Base-by-base conservation (phyloP, 2,888 invertebrate species). In the Sipha maydis region DNA sequence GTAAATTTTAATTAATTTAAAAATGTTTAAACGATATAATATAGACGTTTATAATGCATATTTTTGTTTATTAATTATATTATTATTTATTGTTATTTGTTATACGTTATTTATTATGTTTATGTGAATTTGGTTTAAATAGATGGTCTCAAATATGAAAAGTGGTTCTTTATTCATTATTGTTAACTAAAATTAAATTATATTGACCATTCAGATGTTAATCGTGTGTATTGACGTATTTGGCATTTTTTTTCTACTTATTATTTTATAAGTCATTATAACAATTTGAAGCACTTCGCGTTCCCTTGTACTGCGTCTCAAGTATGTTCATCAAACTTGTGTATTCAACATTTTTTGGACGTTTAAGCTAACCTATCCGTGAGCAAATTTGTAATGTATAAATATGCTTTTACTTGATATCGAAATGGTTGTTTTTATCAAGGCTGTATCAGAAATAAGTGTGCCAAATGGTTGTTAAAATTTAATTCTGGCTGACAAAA, bases 391-490 rank as follows among this genome's bases (percentile, higher is more conserved):
- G 11, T 38, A 25, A 34, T 31, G 19, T 8, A 34, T 31, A 25
- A 2, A 54, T 56, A 25, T 31, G 21, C 25, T 79, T 34, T 56
- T 21, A 79, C 61, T 61, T 61, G 76, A 21, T 75, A 84, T 3
- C 28, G 41, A 61, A 76, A 84, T 21, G 28, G 38, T 84, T 75
- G 61, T 41, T 83, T 61, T 38, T 28, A 38, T 61, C 38, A 61
- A 84, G 38, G 75, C n/a, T 28, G 28, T 28, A 38, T 67, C 9
- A 3, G 19, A 41, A 5, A 17, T 9, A 61, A 82, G 8, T 54
- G 73, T 75, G 21, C n/a, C 56, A 11, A 83, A 83, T 2, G 38
- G 73, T 56, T 75, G 38, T 75, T 38, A 75, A 75, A 75, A 21
- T 56, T 83, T n/a, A 61, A 83, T 61, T n/a, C 61, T n/a, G 38